These are phyloP conservation scores for Periphyllus acericola DNA, from an alignment of 2,888 invertebrate genomes.

Conservation along the genomic window DNA sequence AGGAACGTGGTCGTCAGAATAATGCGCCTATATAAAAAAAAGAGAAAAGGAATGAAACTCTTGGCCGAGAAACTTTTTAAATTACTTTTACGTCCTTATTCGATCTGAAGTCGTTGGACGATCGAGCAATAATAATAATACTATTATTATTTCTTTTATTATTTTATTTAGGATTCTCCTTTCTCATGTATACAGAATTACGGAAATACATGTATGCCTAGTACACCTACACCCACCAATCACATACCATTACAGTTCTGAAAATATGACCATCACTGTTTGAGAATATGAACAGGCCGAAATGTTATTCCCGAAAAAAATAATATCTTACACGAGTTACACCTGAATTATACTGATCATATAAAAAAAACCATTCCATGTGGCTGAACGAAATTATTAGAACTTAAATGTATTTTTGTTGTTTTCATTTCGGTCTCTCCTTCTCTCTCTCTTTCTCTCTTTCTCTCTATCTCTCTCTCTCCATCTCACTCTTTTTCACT, in stretches of 20 bases:
- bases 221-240: not conserved
- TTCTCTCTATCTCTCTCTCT: too few relatives aligned
- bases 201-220: not conserved
- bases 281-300: too few relatives aligned
- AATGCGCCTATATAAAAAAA: slow-evolving; percentile 21
- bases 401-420: too few relatives aligned
- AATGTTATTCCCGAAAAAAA: too few relatives aligned
- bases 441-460: too few relatives aligned
- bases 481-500: too few relatives aligned
- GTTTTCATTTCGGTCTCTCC: too few relatives aligned
- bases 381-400: too few relatives aligned
- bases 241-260: not conserved
- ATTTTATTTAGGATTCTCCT: not conserved
- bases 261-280: too few relatives aligned
- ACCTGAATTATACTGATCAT: too few relatives aligned
- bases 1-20: not conserved
- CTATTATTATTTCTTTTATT: not conserved
- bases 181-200: not conserved
- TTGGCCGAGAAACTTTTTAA: slow-evolving; percentile 29
- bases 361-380: too few relatives aligned
- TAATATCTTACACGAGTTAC: too few relatives aligned
- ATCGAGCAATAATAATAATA: not conserved
- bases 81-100: slow-evolving; percentile 25
- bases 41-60: slow-evolving; percentile 11
- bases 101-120: not conserved